Conservation (phyloP, 2,113 vertebrate species). For the Bostrychus sinensis region DNA sequence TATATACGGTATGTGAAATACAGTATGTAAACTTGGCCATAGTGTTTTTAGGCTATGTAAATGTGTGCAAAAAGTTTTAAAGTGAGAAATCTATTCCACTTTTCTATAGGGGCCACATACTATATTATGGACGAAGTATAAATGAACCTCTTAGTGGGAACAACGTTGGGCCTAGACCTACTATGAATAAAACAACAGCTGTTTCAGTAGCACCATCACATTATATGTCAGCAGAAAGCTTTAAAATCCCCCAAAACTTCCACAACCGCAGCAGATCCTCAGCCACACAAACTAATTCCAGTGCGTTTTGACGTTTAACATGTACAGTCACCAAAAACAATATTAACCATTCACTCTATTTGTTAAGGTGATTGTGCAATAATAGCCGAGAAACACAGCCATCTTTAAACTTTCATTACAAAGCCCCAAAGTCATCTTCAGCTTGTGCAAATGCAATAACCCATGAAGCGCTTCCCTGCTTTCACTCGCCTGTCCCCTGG, state of each 20-base stretch:
- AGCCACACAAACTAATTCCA: constrained; percentile 14
- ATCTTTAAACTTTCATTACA: constrained; percentile 12
- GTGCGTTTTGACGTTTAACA: background rate
- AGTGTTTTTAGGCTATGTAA: background rate
- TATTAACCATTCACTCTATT: constrained; percentile 6
- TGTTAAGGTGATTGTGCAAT: constrained; percentile 16
- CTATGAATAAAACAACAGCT: constrained; percentile 4
- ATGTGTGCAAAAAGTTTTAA: background rate
- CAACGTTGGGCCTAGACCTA: background rate
- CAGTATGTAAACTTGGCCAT: too few relatives aligned
- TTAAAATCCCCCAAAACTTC: background rate
- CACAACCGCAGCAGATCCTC: background rate
- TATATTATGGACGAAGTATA: too few relatives aligned
- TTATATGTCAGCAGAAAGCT: background rate
- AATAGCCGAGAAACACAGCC: constrained; percentile 5
- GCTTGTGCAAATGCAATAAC: constrained; percentile 30
- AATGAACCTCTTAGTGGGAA: too few relatives aligned
- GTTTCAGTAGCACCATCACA: background rate
- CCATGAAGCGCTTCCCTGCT: constrained; percentile 17
- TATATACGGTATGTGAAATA: too few relatives aligned
- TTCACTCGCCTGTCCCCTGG: constrained; percentile 28
- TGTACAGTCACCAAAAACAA: background rate
- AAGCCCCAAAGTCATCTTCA: constrained; percentile 21
- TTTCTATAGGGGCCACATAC: too few relatives aligned
- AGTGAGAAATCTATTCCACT: too few relatives aligned